These are phyloP conservation scores for Cheilosia variabilis DNA, from an alignment of 2,888 invertebrate genomes.

Conservation along the genomic window DNA sequence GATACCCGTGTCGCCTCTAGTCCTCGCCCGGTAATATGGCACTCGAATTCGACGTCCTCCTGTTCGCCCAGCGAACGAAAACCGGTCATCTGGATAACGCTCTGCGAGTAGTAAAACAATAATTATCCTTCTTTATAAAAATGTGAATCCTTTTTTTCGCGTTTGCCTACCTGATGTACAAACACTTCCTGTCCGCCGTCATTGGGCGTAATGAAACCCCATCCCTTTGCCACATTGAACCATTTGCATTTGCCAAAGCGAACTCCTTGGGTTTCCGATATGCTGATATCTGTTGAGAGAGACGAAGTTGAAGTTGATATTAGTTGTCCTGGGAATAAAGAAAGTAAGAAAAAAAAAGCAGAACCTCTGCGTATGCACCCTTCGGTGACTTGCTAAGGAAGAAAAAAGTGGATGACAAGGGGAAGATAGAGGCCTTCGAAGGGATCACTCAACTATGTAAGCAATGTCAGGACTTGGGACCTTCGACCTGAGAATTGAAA, in stretches of 20 bases:
- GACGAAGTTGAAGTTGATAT: slow-evolving; percentile 43
- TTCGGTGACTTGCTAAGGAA: slow-evolving; percentile 40
- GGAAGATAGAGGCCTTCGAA: slow-evolving; percentile 41
- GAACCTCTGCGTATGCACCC: slow-evolving; percentile 55
- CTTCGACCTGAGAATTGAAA: slow-evolving; percentile 71
- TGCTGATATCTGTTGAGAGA: slow-evolving; percentile 78
- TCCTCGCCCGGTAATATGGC: slow-evolving; percentile 92
- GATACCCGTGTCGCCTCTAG: slow-evolving; percentile 94
- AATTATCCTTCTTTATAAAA: slow-evolving; percentile 35
- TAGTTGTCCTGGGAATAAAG: slow-evolving; percentile 57
- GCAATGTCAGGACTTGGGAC: slow-evolving; percentile 69
- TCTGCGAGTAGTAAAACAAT: slow-evolving; percentile 85
- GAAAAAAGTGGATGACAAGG: slow-evolving; percentile 5
- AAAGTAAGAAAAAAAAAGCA: slow-evolving; percentile 13
- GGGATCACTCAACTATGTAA: slow-evolving; percentile 64
- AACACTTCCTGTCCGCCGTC: slow-evolving; percentile 96
- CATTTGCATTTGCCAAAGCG: slow-evolving; percentile 95
- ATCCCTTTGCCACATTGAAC: slow-evolving; percentile 98
- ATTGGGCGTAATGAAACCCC: slow-evolving; percentile 96
- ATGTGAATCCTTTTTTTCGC: slow-evolving; percentile 29
- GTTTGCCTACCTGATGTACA: slow-evolving; percentile 92
- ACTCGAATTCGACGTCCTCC: slow-evolving; percentile 94
- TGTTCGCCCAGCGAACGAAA: slow-evolving; percentile 93
- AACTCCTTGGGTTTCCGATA: slow-evolving; percentile 83
- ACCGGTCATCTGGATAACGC: slow-evolving; percentile 95